phyloP scores from a whole-genome alignment of 2,888 invertebrate species.

The Acleris literana region DNA sequence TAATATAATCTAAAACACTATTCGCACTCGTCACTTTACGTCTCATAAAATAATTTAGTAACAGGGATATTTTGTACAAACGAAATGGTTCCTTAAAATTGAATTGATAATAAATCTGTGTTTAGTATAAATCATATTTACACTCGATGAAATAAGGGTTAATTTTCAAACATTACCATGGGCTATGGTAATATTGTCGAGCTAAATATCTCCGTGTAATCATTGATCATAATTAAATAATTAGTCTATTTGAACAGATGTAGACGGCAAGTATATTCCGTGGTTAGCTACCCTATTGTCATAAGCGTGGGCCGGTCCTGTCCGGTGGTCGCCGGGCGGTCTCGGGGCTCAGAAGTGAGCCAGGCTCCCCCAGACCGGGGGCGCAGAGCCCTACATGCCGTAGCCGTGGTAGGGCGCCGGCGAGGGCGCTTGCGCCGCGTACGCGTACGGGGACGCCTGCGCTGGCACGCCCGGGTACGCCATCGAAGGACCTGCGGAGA shows the following conservation, averaged over 20 bases:
- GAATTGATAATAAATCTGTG: too few species aligned
- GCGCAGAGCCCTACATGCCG: conserved; percentile 75
- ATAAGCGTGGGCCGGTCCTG: not conserved
- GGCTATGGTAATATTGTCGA: too few species aligned
- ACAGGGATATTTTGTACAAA: too few species aligned
- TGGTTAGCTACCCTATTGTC: not conserved
- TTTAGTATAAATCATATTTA: too few species aligned
- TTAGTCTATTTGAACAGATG: too few species aligned
- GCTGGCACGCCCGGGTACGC: conserved; percentile 73
- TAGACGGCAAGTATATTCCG: not conserved
- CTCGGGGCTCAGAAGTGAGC: conserved; percentile 49
- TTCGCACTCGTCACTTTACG: conserved; percentile 7
- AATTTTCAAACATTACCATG: too few species aligned
- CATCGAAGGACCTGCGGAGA: conserved; percentile 75
- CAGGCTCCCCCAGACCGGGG: conserved; percentile 49
- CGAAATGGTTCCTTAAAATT: too few species aligned
- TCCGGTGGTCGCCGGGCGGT: not conserved
- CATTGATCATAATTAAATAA: too few species aligned
- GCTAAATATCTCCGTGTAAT: too few species aligned
- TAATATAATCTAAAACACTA: conserved; percentile 15
- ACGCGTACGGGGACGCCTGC: conserved; percentile 77
- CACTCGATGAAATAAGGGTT: too few species aligned
- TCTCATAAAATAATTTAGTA: not conserved
- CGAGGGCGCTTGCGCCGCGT: conserved; percentile 80
- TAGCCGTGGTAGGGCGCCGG: conserved; percentile 82